A percentile compares a stretch with the other conserved stretches of the same genome.
Evolutionary conservation across 53 echinoderm and acorn worm genomes (phyloP).

Genomic region (Hippasteria phrygiana): DNA sequence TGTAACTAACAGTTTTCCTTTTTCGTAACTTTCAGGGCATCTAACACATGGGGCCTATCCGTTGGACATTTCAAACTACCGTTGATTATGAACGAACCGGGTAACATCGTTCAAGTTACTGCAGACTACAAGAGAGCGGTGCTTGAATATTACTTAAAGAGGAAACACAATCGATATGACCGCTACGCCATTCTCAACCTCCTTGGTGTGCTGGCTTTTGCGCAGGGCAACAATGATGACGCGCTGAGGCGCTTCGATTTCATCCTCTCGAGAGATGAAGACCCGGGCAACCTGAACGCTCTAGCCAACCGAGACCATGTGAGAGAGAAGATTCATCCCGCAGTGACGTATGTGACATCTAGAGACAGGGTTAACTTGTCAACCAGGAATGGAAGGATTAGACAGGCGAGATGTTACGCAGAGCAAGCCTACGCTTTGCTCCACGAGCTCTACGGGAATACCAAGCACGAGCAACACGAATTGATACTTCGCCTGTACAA

Average conservation of each 20-base stretch:
- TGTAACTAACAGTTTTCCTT: not conserved
- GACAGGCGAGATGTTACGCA: constrained; percentile 23
- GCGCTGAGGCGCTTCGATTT: not conserved
- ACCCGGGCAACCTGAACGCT: constrained; percentile 28
- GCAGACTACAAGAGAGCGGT: not conserved
- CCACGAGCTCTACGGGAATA: constrained; percentile 17
- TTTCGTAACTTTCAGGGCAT: not conserved
- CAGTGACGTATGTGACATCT: not conserved
- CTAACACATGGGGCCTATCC: not conserved
- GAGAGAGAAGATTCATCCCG: no score
- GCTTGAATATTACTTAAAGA: not conserved
- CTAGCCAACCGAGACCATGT: not conserved
- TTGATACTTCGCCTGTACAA: constrained; percentile 2
- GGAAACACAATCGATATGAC: not conserved
- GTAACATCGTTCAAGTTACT: not conserved
- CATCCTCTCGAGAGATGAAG: not conserved
- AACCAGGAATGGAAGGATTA: not conserved
- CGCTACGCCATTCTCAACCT: not conserved
- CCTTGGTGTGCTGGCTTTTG: not conserved
- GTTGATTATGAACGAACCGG: not conserved
- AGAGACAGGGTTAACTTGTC: not conserved
- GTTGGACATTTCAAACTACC: not conserved
- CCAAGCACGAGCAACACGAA: not conserved
- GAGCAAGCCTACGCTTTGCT: constrained; percentile 30
- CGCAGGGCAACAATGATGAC: not conserved